phyloP scores from a whole-genome alignment of 2,888 invertebrate genomes.

The Vanessa cardui region DNA sequence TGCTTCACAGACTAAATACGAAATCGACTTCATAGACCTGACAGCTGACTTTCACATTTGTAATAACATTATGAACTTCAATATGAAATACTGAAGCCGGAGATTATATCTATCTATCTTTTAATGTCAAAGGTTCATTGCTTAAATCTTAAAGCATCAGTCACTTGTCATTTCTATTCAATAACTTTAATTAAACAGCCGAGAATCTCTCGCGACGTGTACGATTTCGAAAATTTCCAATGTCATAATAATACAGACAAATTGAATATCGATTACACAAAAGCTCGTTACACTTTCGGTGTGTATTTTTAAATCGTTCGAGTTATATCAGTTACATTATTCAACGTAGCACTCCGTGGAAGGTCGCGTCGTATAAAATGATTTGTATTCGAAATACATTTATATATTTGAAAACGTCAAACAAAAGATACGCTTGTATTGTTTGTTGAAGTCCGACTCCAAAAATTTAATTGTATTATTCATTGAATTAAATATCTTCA shows the following conservation, averaged over 20 bases:
- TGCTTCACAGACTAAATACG: too few relatives aligned
- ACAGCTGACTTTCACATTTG: too few relatives aligned
- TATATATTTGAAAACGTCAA: slow-evolving; percentile 26
- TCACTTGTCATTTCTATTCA: neutral
- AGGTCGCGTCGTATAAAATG: slow-evolving; percentile 44
- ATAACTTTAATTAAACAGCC: neutral
- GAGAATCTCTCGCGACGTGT: neutral
- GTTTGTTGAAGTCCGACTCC: slow-evolving; percentile 14
- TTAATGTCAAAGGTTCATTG: neutral
- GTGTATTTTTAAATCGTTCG: slow-evolving; percentile 39
- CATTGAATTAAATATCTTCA: neutral
- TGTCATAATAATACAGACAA: slow-evolving; percentile 7
- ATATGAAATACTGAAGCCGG: too few relatives aligned
- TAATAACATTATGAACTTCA: too few relatives aligned
- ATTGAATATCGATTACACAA: slow-evolving; percentile 2
- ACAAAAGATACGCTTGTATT: slow-evolving; percentile 5
- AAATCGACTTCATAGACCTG: too few relatives aligned
- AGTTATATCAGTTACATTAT: slow-evolving; percentile 44
- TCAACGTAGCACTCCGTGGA: slow-evolving; percentile 43
- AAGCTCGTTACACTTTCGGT: neutral
- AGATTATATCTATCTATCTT: too few relatives aligned
- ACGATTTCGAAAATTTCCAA: slow-evolving; percentile 10
- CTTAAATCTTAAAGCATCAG: neutral
- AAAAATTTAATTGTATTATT: neutral
- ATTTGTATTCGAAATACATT: slow-evolving; percentile 46